These are phyloP conservation scores for Dyspetes luteomarginatus DNA, from an alignment of 2,888 invertebrate genomes.

Conservation along the genomic window DNA sequence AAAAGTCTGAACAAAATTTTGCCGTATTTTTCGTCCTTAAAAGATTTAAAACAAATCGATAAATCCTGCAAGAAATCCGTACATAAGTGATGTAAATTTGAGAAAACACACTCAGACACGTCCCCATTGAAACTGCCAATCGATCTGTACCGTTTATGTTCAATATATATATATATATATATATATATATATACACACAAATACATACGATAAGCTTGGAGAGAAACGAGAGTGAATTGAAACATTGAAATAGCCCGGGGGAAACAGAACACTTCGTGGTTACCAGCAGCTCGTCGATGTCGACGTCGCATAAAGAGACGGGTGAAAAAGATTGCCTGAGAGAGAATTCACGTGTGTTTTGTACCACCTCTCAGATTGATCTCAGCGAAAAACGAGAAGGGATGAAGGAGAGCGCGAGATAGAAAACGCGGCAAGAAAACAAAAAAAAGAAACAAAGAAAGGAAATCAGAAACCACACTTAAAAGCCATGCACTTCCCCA, in stretches of 20 bases:
- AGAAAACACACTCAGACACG: neutral
- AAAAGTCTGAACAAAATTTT: neutral
- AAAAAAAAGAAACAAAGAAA: neutral
- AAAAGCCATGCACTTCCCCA: neutral
- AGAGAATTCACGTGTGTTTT: neutral
- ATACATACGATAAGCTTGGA: neutral
- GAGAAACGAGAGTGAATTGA: conserved; percentile 15
- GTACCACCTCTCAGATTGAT: neutral
- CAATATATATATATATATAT: neutral
- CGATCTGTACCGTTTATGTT: neutral
- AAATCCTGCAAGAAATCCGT: neutral
- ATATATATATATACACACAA: neutral
- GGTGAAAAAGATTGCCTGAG: neutral
- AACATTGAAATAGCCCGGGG: conserved; percentile 28
- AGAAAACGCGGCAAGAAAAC: conserved; percentile 2
- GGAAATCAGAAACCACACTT: conserved; percentile 43
- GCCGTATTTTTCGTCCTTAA: neutral
- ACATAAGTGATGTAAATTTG: neutral
- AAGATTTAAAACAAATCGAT: conserved; percentile 4
- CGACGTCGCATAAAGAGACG: neutral
- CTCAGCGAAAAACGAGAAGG: neutral
- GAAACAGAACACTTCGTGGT: conserved; percentile 9
- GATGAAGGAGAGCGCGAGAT: neutral
- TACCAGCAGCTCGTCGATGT: conserved; percentile 27
- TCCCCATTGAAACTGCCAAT: neutral